These are phyloP conservation scores for Antheraea yamamai DNA, from an alignment of 2,888 invertebrate species.

Conservation along the genomic window DNA sequence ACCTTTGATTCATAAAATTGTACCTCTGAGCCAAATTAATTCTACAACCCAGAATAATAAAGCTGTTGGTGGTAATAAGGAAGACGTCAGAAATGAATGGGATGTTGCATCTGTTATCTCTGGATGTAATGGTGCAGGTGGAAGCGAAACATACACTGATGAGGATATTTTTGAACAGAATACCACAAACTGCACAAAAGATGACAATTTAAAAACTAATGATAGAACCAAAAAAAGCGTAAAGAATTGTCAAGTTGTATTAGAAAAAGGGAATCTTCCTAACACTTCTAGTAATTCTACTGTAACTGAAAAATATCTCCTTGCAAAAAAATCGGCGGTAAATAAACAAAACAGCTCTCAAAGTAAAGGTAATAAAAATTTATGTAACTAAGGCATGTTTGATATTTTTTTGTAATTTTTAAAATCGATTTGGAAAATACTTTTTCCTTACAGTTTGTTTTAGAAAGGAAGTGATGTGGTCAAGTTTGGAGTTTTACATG, in stretches of 20 bases:
- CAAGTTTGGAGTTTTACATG: background rate
- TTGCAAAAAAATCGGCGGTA: background rate
- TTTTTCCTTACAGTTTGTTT: background rate
- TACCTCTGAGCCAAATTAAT: constrained; percentile 63
- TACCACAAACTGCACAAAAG: constrained; percentile 21
- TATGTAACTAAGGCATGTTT: background rate
- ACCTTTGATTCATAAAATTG: constrained; percentile 71
- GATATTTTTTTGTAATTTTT: too few species aligned
- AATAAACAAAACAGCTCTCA: background rate
- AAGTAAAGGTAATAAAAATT: background rate
- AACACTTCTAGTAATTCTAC: background rate
- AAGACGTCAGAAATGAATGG: constrained; percentile 52
- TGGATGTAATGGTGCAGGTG: constrained; percentile 50
- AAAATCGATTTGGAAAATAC: too few species aligned
- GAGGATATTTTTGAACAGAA: constrained; percentile 60
- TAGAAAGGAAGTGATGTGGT: background rate
- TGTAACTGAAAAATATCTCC: background rate
- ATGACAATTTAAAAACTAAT: constrained; percentile 14
- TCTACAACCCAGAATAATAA: constrained; percentile 52
- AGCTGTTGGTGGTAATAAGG: constrained; percentile 39
- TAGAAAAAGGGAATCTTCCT: constrained; percentile 19
- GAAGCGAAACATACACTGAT: constrained; percentile 71
- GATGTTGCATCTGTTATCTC: constrained; percentile 61
- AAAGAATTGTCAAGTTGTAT: constrained; percentile 25
- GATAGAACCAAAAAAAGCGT: constrained; percentile 18